Evolutionary conservation across 1,140 invertebrate genomes (phyloP).

Genomic region (Papilio helenus): DNA sequence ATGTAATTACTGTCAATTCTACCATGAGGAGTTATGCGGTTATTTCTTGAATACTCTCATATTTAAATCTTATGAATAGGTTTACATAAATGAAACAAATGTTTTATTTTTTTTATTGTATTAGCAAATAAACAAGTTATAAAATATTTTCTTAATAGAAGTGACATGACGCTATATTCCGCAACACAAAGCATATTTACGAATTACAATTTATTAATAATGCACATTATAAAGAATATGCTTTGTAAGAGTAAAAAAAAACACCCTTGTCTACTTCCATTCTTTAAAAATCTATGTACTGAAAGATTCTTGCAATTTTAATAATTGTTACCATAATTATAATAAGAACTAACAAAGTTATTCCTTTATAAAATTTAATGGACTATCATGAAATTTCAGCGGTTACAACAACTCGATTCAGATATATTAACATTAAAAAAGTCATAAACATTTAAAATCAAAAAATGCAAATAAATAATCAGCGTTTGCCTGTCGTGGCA

Average conservation of each 20-base stretch:
- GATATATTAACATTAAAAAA: constrained; percentile 67
- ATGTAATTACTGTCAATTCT: no score
- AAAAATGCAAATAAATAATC: constrained; percentile 82
- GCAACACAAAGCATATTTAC: constrained; percentile 60
- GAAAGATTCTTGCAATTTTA: constrained; percentile 13
- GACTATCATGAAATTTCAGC: constrained; percentile 58
- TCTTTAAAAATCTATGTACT: constrained; percentile 23
- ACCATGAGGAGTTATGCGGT: no score
- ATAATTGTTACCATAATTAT: constrained; percentile 12
- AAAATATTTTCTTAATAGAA: constrained; percentile 81
- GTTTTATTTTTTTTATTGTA: constrained; percentile 70
- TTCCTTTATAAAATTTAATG: constrained; percentile 37
- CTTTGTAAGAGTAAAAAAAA: constrained; percentile 29
- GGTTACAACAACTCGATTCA: constrained; percentile 71
- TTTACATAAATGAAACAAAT: constrained; percentile 52
- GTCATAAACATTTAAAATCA: constrained; percentile 77
- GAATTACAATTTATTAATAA: constrained; percentile 53
- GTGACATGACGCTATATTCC: constrained; percentile 76
- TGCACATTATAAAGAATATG: constrained; percentile 15
- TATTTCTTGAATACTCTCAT: background rate
- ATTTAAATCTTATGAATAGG: background rate
- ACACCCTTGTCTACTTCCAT: constrained; percentile 1
- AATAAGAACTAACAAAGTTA: constrained; percentile 25
- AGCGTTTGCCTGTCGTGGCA: constrained; percentile 69
- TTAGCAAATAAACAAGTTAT: constrained; percentile 83